Evolutionary conservation across 2,888 invertebrate genomes (phyloP), one percentile per base, ranked within the genome.

Genomic region (Phymatocera aterrima): DNA sequence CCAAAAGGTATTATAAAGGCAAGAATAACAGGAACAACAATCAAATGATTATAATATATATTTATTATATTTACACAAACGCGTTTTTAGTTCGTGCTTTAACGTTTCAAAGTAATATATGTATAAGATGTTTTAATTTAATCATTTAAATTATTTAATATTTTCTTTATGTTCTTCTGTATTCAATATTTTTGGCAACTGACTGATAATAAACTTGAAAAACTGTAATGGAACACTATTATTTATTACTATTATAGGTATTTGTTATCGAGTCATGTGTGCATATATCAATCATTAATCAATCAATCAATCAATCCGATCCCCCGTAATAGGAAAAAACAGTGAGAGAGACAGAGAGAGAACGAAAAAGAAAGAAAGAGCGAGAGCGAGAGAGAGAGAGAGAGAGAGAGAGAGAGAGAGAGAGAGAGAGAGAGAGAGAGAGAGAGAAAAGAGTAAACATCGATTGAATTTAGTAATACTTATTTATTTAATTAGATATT

Each of bases 1-100:
- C n/a, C n/a, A n/a, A n/a, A n/a, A n/a, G n/a, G n/a, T n/a, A n/a
- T n/a, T n/a, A n/a, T n/a, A n/a, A n/a, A n/a, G n/a, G n/a, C n/a
- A n/a, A n/a, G n/a, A 37, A 75, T 34, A 70, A 70, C 24, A 40
- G 15, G 24, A 28, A 34, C 43, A 24, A 21, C 31, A 48, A 31
- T n/a, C 31, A 51, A 5, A 40, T 37, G 74, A 57, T 24, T 75
- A 57, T 75, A 75, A 75, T 75, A 75, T 75, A 75, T 75, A 75
- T 75, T 75, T 75, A 75, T 75, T 75, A 75, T n/a, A n/a, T 75
- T 75, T 75, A 75, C 74, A 75, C 54, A 75, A 75, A 75, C 57
- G 74, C 37, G 34, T 57, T 57, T 37, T 12, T 0, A 75, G 74
- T 75, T 57, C 74, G 28, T 75, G 74, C 37, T 43, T 37, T 24